These are phyloP conservation scores for Hesperia comma DNA, from an alignment of 2,888 invertebrate species.

Conservation along the genomic window DNA sequence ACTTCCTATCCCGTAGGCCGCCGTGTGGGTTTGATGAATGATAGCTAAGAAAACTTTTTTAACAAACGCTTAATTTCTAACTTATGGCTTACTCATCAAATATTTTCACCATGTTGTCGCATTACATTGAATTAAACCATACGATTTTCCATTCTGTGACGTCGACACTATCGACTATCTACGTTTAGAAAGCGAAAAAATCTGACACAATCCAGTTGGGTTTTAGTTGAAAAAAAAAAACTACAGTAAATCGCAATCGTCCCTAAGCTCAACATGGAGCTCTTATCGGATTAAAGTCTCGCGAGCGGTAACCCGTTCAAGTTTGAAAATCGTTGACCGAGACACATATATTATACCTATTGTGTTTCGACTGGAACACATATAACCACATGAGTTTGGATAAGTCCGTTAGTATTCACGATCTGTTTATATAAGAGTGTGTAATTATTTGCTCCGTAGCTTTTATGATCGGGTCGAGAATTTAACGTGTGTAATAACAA, in stretches of 20 bases:
- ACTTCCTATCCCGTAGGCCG: no score
- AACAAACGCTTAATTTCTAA: no score
- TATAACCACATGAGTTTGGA: not conserved
- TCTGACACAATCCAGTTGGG: not conserved
- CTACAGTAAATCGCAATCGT: conserved; percentile 6
- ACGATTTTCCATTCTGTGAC: not conserved
- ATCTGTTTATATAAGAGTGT: no score
- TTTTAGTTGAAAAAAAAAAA: conserved; percentile 24
- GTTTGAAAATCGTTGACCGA: conserved; percentile 14
- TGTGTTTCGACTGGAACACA: not conserved
- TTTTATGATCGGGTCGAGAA: no score
- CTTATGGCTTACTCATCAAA: no score
- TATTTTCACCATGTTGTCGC: no score
- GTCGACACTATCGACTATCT: no score
- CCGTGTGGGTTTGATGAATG: no score
- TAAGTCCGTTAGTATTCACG: not conserved
- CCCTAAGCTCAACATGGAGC: conserved; percentile 20
- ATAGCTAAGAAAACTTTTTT: no score
- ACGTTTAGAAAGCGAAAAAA: not conserved
- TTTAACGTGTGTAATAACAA: no score
- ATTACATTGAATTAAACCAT: no score
- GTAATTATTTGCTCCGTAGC: no score
- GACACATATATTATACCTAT: not conserved
- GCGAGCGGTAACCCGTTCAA: conserved; percentile 14
- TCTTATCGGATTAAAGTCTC: conserved; percentile 33